Base-by-base conservation (phyloP, 2,797 vertebrate genomes). In the Macropodus opercularis region DNA sequence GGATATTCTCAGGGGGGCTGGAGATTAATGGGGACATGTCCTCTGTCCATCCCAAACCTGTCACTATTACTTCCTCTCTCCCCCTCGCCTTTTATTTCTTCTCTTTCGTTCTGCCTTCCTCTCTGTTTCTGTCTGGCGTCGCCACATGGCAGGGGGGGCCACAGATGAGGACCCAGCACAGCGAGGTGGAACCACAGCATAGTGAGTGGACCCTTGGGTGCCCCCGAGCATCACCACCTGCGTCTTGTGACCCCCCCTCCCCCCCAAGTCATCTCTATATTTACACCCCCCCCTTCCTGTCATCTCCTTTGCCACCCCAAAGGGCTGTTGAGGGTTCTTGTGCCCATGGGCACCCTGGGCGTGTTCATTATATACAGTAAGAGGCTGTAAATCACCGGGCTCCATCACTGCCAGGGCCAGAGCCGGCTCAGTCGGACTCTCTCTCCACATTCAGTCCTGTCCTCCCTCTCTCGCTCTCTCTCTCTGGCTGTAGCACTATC, bases 331-430 rank as follows among this genome's bases (percentile, higher is more conserved):
- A 72, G 87, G 84, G 79, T 72, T 80, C 65, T 47, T 72, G 34
- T 71, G 81, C 80, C 85, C 73, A 60, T 59, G 76, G 61, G 81
- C 85, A 77, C 79, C 83, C 81, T 77, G 79, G 86, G 90, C 78
- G 81, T 87, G 88, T 89, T 93, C 92, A 92, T 94, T 93, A 90
- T 92, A 89, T 82, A 87, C 81, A 84, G 90, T 85, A 89, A 91
- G 91, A 87, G 86, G 85, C 83, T 77, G 88, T 92, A 93, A 94
- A 93, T 93, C 91, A 92, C 80, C 55, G 18, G 79, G 75, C 90
- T 91, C 88, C 89, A 86, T 93, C 93, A 92, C 88, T 90, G 93
- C 93, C 92, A 94, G 88, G 66, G 81, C 87, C 88, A 68, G 78
- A 81, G 88, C 84, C 75, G 70, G 56, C 81, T 78, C 72, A 39